Conservation (phyloP, 2,888 invertebrate genomes). For the Erannis defoliaria region DNA sequence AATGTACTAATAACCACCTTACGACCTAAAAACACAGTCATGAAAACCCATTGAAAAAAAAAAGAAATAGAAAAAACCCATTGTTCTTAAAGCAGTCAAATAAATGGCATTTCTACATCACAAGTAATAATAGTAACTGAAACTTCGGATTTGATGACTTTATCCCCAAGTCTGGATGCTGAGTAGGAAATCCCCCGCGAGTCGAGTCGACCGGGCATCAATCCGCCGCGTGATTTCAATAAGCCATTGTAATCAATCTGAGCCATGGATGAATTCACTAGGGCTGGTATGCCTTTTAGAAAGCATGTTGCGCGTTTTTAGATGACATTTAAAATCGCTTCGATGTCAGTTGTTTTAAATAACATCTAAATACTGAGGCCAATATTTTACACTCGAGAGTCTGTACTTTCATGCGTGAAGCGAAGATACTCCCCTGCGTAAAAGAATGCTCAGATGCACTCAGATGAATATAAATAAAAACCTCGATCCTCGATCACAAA, state of each 20-base stretch:
- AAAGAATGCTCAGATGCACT: too few species aligned
- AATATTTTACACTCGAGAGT: background rate
- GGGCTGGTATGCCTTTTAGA: conserved; percentile 6
- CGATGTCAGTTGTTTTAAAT: background rate
- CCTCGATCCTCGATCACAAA: too few species aligned
- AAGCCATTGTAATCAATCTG: conserved; percentile 38
- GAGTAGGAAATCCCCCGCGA: conserved; percentile 18
- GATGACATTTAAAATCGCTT: too few species aligned
- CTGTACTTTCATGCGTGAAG: too few species aligned
- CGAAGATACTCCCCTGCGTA: too few species aligned
- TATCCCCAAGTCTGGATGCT: conserved; percentile 15
- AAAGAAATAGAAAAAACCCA: too few species aligned
- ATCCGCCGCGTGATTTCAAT: conserved; percentile 28
- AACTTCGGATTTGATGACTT: conserved; percentile 13
- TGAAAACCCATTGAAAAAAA: too few species aligned
- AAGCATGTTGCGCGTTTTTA: background rate
- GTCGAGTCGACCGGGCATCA: conserved; percentile 17
- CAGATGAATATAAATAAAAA: too few species aligned
- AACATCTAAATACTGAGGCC: background rate
- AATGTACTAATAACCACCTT: too few species aligned
- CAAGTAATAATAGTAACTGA: conserved; percentile 1
- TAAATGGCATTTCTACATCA: background rate
- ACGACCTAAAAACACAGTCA: too few species aligned
- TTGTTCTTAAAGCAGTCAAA: too few species aligned
- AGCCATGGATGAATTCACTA: conserved; percentile 13